Conservation (phyloP, 2,888 invertebrate species). For the Campopleginae sp. region DNA sequence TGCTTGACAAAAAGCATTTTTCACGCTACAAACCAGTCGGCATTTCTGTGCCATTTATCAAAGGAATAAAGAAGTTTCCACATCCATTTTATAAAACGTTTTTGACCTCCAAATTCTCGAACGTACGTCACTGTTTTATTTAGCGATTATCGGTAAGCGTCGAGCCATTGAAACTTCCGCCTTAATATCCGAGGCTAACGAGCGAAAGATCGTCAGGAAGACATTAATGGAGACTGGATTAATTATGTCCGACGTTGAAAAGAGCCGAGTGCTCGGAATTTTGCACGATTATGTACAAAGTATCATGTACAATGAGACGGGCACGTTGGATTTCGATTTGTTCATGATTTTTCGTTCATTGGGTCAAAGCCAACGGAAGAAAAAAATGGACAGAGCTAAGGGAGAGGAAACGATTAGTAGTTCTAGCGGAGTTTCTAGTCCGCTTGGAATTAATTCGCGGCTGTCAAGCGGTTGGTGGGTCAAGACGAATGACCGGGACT, state of each 20-base stretch:
- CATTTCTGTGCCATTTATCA: background rate
- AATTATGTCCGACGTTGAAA: background rate
- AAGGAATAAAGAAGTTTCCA: background rate
- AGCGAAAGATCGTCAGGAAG: conserved; percentile 23
- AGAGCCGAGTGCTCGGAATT: background rate
- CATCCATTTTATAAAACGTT: background rate
- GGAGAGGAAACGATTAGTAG: conserved; percentile 54
- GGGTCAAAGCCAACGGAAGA: conserved; percentile 39
- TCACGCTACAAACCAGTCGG: background rate
- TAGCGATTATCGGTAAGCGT: background rate
- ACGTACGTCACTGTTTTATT: conserved; percentile 5
- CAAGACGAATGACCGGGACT: conserved; percentile 72
- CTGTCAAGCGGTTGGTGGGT: conserved; percentile 72
- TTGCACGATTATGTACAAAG: conserved; percentile 17
- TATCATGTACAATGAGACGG: background rate
- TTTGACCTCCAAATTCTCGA: background rate
- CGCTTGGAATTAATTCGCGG: conserved; percentile 75
- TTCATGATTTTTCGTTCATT: conserved; percentile 29
- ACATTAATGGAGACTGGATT: conserved; percentile 34
- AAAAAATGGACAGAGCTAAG: conserved; percentile 9
- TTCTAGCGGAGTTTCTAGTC: conserved; percentile 48
- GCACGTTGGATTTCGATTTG: background rate
- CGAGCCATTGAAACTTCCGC: background rate
- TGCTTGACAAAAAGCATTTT: conserved; percentile 1
- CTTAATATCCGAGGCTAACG: conserved; percentile 3